Evolutionary conservation across 2,113 vertebrate species (phyloP).

Genomic region (Embiotoca jacksoni): DNA sequence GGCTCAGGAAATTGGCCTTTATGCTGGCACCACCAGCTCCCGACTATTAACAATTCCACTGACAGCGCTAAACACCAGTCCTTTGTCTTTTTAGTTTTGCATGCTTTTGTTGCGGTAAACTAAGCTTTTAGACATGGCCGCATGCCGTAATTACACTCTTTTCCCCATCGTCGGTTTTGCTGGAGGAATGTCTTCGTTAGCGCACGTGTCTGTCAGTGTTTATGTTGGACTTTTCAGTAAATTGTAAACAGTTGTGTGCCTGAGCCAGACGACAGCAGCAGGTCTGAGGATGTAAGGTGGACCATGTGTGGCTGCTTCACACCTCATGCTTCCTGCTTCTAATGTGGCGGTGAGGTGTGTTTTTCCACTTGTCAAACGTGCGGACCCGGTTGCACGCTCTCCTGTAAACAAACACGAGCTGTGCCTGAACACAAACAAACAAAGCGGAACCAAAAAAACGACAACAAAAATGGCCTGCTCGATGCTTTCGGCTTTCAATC

Average conservation of each 20-base stretch:
- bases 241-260: constrained; percentile 40
- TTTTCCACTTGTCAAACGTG: constrained; percentile 55
- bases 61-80: neutral
- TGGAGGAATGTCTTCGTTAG: neutral
- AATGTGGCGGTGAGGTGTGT: constrained; percentile 27
- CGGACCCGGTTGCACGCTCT: neutral
- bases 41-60: constrained; percentile 1
- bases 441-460: neutral
- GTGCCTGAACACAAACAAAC: neutral
- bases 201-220: neutral
- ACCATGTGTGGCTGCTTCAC: constrained; percentile 52
- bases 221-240: neutral
- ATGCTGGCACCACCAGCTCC: neutral
- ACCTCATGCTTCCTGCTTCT: constrained; percentile 16
- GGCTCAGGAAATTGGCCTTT: constrained; percentile 32
- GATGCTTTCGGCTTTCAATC: too few species aligned
- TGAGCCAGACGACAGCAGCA: constrained; percentile 31
- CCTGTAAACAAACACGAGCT: constrained; percentile 12
- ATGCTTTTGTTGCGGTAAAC: neutral
- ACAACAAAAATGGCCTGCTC: neutral
- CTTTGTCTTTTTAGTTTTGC: neutral
- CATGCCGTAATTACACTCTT: neutral
- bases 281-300: constrained; percentile 13
- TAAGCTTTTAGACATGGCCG: neutral
- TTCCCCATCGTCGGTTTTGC: neutral